These are phyloP conservation scores for Helogale parvula DNA, from an alignment of 2,113 vertebrate genomes.

Conservation along the genomic window DNA sequence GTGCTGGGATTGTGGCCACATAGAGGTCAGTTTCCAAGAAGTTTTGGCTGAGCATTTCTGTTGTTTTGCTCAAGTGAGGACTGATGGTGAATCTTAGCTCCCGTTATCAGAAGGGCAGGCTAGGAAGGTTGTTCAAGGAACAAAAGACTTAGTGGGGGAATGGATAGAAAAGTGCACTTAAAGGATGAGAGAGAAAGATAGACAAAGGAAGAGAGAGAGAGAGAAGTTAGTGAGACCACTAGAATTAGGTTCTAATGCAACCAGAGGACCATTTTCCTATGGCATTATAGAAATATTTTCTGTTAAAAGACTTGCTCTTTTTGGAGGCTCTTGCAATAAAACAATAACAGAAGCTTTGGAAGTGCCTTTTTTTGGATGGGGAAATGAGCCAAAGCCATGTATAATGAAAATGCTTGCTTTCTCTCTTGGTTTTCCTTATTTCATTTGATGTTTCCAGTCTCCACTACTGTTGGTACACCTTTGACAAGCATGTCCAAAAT, in stretches of 20 bases:
- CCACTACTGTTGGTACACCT: background rate
- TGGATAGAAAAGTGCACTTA: background rate
- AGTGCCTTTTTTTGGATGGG: background rate
- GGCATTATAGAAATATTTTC: background rate
- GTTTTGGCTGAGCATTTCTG: background rate
- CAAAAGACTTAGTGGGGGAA: background rate
- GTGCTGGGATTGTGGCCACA: background rate
- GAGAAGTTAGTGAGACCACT: background rate
- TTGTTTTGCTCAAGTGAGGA: background rate
- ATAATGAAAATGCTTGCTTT: conserved; percentile 1
- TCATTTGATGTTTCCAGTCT: background rate
- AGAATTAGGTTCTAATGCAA: background rate
- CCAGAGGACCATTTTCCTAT: background rate
- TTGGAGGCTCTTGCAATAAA: background rate
- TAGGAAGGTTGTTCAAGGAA: background rate
- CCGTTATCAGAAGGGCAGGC: background rate
- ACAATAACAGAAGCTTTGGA: background rate
- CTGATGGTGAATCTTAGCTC: background rate
- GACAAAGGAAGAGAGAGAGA: too few species aligned
- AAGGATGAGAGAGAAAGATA: background rate
- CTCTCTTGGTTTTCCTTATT: conserved; percentile 10
- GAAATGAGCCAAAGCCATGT: background rate
- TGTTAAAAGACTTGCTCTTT: background rate
- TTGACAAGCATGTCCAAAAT: background rate
- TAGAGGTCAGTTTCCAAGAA: background rate